Evolutionary conservation across 2,113 vertebrate genomes (phyloP).

Genomic region (Bubo bubo): DNA sequence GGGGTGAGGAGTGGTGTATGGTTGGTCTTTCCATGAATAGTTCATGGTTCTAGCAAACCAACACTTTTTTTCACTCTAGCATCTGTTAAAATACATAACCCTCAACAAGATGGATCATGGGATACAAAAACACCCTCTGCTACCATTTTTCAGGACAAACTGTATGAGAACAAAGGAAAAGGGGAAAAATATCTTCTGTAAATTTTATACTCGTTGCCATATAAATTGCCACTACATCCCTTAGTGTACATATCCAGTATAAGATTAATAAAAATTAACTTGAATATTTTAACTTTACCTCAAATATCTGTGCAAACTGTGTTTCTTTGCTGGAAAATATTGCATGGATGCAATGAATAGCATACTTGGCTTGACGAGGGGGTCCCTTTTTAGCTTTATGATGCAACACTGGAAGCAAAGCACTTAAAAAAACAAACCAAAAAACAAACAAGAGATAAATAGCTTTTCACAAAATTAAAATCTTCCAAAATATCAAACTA

Average conservation of each 20-base stretch:
- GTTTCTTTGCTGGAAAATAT: constrained; percentile 99
- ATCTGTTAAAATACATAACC: neutral
- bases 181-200: neutral
- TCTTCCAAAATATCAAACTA: neutral
- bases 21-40: neutral
- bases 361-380: constrained; percentile 94
- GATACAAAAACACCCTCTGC: neutral
- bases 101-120: neutral
- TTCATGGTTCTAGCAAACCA: neutral
- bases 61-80: neutral
- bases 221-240: neutral
- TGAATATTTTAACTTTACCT: constrained; percentile 79
- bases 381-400: constrained; percentile 97
- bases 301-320: constrained; percentile 98
- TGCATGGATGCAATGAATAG: constrained; percentile 96
- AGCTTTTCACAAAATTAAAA: neutral
- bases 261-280: neutral
- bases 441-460: neutral
- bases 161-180: neutral
- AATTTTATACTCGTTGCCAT: neutral
- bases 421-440: constrained; percentile 72
- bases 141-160: neutral
- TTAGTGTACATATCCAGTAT: neutral
- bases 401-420: constrained; percentile 94
- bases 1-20: neutral